Percentiles rank a stretch among this genome's conserved stretches.
These are phyloP conservation scores for Rhipidura dahli DNA, from an alignment of 2,113 vertebrate genomes.

Conservation along the genomic window DNA sequence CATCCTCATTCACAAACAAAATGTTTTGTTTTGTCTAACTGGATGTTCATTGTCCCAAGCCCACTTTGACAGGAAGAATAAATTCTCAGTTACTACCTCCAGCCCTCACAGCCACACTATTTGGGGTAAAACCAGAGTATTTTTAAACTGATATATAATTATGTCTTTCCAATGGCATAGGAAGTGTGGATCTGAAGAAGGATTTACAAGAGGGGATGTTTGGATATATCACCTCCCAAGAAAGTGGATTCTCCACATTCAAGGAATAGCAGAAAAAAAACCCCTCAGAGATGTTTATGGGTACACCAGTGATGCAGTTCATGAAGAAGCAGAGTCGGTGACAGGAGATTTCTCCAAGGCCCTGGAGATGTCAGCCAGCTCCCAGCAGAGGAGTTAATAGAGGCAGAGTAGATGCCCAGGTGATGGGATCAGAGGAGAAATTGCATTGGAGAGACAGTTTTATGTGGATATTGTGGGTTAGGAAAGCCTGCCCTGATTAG, in stretches of 20 bases:
- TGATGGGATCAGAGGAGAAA: neutral
- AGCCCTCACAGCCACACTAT: neutral
- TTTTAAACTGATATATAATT: neutral
- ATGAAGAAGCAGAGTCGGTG: neutral
- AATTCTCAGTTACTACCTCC: neutral
- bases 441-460: neutral
- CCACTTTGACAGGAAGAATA: neutral
- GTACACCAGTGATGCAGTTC: accelerated
- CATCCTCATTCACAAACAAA: neutral
- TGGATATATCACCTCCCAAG: neutral
- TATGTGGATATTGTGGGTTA: neutral
- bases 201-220: neutral
- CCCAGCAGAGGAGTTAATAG: neutral
- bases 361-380: neutral
- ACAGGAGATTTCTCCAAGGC: neutral
- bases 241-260: accelerated
- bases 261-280: neutral
- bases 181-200: neutral
- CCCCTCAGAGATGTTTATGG: neutral
- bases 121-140: neutral
- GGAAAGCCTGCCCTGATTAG: neutral
- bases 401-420: neutral
- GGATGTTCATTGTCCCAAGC: neutral
- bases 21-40: neutral
- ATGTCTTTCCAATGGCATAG: neutral